Evolutionary conservation across 2,113 vertebrate species (phyloP).

Genomic region (Albula glossodonta): DNA sequence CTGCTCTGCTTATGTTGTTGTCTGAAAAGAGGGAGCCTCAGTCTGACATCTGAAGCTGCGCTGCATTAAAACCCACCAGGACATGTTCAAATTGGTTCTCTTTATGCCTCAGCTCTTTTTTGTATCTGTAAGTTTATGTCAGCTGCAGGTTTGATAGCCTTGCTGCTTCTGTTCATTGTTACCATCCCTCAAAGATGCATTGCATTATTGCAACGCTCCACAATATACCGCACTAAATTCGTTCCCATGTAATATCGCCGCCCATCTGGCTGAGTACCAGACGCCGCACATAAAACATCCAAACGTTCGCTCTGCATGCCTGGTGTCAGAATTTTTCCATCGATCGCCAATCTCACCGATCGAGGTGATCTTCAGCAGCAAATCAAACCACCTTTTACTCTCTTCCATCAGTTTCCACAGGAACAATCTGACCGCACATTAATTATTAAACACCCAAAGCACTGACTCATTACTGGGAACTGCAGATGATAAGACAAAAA

Average conservation of each 20-base stretch:
- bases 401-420: not conserved
- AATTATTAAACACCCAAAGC: slow-evolving; percentile 9
- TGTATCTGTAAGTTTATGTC: slow-evolving; percentile 12
- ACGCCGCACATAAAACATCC: not conserved
- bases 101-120: slow-evolving; percentile 15
- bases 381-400: slow-evolving; percentile 21
- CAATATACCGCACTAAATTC: not conserved
- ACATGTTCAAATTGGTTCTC: not conserved
- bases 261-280: slow-evolving; percentile 8
- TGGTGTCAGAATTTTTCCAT: not conserved
- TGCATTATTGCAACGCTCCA: slow-evolving; percentile 2
- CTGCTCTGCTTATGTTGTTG: not conserved
- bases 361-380: slow-evolving; percentile 10
- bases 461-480: slow-evolving; percentile 14
- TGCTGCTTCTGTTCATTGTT: slow-evolving; percentile 13
- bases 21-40: not conserved
- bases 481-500: not conserved
- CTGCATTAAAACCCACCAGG: not conserved
- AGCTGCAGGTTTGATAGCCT: slow-evolving; percentile 16
- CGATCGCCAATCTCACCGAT: slow-evolving; percentile 15
- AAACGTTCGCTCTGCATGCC: not conserved
- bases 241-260: not conserved
- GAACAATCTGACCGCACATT: slow-evolving; percentile 12
- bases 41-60: not conserved
- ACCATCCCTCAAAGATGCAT: slow-evolving; percentile 7